A percentile compares a stretch with the other conserved stretches of the same genome.
Conservation (phyloP, 2,888 invertebrate genomes). For the Euplagia quadripunctaria region DNA sequence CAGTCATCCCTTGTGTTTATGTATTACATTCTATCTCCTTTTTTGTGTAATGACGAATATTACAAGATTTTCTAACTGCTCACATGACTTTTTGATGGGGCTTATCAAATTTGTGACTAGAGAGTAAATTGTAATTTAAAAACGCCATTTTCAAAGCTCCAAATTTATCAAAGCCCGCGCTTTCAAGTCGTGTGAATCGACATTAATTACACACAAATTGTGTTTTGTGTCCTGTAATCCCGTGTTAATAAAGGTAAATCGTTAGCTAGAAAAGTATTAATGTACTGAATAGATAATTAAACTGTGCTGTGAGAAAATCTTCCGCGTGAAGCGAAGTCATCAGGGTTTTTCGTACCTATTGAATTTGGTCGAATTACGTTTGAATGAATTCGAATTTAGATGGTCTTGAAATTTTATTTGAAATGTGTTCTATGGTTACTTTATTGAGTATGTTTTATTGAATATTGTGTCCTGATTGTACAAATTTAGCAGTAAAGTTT, state of each 20-base stretch:
- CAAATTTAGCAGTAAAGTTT: neutral
- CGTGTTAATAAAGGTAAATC: constrained; percentile 47
- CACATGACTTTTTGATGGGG: no score
- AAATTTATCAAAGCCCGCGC: constrained; percentile 36
- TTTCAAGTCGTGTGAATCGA: constrained; percentile 55
- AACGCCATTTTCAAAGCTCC: constrained; percentile 25
- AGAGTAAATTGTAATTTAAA: neutral
- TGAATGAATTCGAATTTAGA: neutral
- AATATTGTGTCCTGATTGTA: neutral
- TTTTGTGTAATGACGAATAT: no score
- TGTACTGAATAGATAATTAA: constrained; percentile 36
- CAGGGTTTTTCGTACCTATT: constrained; percentile 15
- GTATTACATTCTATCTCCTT: no score
- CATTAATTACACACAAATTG: constrained; percentile 57
- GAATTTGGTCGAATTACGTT: constrained; percentile 21
- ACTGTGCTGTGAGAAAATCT: constrained; percentile 17
- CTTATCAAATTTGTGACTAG: no score
- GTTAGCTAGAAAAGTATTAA: constrained; percentile 47
- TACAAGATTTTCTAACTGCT: no score
- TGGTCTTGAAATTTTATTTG: neutral
- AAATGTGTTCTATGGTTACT: neutral
- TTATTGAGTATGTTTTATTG: neutral
- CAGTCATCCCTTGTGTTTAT: no score
- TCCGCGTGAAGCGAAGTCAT: constrained; percentile 18
- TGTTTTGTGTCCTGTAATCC: constrained; percentile 54